Conservation (phyloP, 2,888 invertebrate species). For the Ganaspis brasiliensis region DNA sequence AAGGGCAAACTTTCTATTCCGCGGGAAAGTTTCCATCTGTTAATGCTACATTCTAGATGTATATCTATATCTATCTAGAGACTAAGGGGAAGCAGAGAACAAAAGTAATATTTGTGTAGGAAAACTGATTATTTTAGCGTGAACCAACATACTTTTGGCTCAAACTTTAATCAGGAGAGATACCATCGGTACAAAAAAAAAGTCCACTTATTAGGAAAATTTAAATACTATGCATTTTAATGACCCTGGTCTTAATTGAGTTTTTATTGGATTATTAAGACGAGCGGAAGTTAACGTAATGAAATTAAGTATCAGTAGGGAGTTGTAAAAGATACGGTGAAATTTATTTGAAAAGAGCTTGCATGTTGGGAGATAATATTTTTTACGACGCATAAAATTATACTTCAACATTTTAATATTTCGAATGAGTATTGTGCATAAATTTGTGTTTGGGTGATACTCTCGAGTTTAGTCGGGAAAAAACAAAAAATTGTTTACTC, state of each 20-base stretch:
- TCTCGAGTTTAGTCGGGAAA: too few relatives aligned
- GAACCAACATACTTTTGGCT: background rate
- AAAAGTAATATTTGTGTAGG: background rate
- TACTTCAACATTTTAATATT: background rate
- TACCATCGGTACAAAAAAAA: background rate
- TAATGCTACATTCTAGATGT: background rate
- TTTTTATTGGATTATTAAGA: slow-evolving; percentile 22
- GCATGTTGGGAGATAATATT: slow-evolving; percentile 14
- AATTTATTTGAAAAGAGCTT: background rate
- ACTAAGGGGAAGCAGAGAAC: background rate
- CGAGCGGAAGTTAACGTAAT: background rate
- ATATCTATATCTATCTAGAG: background rate
- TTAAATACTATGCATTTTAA: slow-evolving; percentile 27
- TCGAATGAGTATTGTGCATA: too few relatives aligned
- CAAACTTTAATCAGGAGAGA: slow-evolving; percentile 7
- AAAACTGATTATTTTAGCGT: slow-evolving; percentile 22
- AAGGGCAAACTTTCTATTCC: background rate
- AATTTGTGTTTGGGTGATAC: too few relatives aligned
- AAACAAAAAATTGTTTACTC: too few relatives aligned
- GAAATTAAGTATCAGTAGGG: background rate
- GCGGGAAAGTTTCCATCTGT: background rate
- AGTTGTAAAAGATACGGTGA: background rate
- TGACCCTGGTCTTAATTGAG: slow-evolving; percentile 3
- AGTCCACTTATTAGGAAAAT: background rate
- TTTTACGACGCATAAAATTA: background rate